phyloP scores from a whole-genome alignment of 2,797 vertebrate species.

The Acrocephalus scirpaceus region DNA sequence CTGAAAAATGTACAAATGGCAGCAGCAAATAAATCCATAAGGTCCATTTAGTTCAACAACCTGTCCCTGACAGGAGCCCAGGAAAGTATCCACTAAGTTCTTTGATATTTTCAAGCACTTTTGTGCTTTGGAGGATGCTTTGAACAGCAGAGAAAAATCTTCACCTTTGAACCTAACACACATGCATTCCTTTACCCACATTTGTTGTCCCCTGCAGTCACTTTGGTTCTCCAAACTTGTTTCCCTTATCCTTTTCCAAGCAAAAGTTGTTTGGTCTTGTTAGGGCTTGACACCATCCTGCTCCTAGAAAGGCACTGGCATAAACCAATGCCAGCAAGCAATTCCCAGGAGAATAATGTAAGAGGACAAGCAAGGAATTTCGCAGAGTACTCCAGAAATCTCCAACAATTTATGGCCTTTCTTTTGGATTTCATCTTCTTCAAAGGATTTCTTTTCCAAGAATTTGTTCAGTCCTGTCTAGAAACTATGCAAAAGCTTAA shows the following conservation, averaged over 20 bases:
- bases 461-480: not conserved
- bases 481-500: not conserved
- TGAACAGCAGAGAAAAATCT: not conserved
- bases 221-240: not conserved
- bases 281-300: not conserved
- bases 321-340: not conserved
- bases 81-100: not conserved
- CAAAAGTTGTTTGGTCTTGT: not conserved
- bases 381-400: not conserved
- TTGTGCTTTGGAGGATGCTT: not conserved
- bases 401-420: not conserved
- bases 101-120: not conserved
- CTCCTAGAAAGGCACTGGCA: not conserved
- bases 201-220: not conserved
- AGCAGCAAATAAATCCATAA: not conserved
- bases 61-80: not conserved
- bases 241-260: not conserved
- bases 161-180: not conserved
- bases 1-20: not conserved
- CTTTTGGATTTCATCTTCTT: not conserved
- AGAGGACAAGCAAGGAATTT: not conserved
- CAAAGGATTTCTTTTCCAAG: not conserved
- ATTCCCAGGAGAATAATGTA: not conserved
- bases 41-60: not conserved
- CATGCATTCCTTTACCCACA: not conserved